phyloP scores from a whole-genome alignment of 2,113 vertebrate species.

The Thamnaconus septentrionalis region DNA sequence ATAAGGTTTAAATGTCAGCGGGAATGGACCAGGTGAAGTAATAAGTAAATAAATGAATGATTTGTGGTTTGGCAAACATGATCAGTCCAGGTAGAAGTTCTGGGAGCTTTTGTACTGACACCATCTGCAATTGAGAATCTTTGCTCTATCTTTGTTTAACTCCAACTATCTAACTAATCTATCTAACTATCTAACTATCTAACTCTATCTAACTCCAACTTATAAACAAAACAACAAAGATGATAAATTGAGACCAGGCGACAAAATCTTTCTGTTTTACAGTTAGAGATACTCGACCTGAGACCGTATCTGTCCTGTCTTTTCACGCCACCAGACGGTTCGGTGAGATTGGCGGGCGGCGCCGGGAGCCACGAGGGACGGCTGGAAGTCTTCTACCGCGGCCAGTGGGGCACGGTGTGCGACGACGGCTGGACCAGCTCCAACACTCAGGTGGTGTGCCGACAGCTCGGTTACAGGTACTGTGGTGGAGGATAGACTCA shows the following conservation, averaged over 20 bases:
- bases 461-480: slow-evolving; percentile 92
- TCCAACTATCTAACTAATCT: too few relatives aligned
- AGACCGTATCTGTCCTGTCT: neutral
- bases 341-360: slow-evolving; percentile 81
- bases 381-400: slow-evolving; percentile 84
- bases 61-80: too few relatives aligned
- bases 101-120: too few relatives aligned
- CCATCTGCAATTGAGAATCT: too few relatives aligned
- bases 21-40: neutral
- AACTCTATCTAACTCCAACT: too few relatives aligned
- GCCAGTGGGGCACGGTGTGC: slow-evolving; percentile 92
- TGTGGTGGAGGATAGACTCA: too few relatives aligned
- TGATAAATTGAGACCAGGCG: too few relatives aligned
- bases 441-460: slow-evolving; percentile 87
- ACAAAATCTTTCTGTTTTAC: neutral
- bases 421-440: slow-evolving; percentile 89
- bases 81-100: too few relatives aligned
- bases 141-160: too few relatives aligned
- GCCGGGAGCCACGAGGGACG: slow-evolving; percentile 81
- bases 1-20: neutral
- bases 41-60: neutral
- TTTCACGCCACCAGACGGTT: slow-evolving; percentile 78
- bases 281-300: too few relatives aligned
- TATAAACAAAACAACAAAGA: too few relatives aligned
- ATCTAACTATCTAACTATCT: too few relatives aligned